Base-by-base conservation (phyloP, 2,888 invertebrate genomes). In the Vannuccia rotundouncinata region DNA sequence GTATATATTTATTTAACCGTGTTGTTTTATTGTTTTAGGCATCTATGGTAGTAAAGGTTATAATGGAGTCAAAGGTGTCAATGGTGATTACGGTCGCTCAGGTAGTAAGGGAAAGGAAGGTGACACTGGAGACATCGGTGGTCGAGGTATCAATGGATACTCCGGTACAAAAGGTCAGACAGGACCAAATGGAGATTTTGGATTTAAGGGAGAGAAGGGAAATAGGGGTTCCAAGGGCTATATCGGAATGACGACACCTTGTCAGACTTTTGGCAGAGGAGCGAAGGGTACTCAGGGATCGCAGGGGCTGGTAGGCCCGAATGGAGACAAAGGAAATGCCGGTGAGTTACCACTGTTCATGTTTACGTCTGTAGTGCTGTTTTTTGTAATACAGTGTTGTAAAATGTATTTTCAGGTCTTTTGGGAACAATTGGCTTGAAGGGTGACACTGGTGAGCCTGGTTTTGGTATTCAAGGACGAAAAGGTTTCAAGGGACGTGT, bases 341-440 rank as follows among this genome's bases (percentile, higher is more conserved):
- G n/a, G 28, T 27, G 22, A 78, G 27, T 45, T 5, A 17, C 10
- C 45, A 45, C 10, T 17, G 17, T 45, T 13, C 5, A 45, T 17
- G 45, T 5, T 5, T 45, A 45, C 5, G 17, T 45, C 17, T 45
- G 45, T 45, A n/a, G n/a, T n/a, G n/a, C n/a, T 74, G 75, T 31
- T 1, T 31, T 31, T 30, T 29, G 1, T 31, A 77, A 77, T 5
- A 77, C 17, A 31, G 27, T 13, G n/a, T 31, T 59, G 77, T 22
- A 59, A 77, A 31, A 77, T 30, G 45, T 31, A 73, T 73, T 66
- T 66, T 66, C 66, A 66, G 66, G 66, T 66, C 25, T 13, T 22
- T 2, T n/a, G 66, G 66, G 79, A 79, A 1, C 17, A 1, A 66
- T n/a, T 1, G 79, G 79, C n/a, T 22, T 79, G n/a, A 79, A 74